These are phyloP conservation scores for Xiphophorus couchianus DNA, from an alignment of 2,113 vertebrate genomes.

Conservation along the genomic window DNA sequence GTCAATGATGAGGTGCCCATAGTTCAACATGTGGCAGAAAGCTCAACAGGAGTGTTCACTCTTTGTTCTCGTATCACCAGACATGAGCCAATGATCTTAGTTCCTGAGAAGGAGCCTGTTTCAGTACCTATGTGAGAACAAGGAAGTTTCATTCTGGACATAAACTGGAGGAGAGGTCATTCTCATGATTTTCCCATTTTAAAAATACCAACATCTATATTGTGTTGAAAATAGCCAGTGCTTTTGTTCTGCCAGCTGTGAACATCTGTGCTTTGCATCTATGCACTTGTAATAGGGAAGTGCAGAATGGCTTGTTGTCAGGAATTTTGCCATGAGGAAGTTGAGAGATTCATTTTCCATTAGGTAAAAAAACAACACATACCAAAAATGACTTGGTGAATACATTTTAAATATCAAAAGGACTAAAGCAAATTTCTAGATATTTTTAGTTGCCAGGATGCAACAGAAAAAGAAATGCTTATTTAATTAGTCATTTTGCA, in stretches of 20 bases:
- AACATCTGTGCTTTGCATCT: slow-evolving; percentile 70
- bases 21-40: slow-evolving; percentile 26
- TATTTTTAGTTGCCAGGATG: not conserved
- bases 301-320: slow-evolving; percentile 21
- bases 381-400: not conserved
- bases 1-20: slow-evolving; percentile 52
- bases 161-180: slow-evolving; percentile 54
- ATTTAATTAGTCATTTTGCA: slow-evolving; percentile 17
- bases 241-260: slow-evolving; percentile 51
- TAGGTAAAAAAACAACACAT: slow-evolving; percentile 4
- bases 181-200: slow-evolving; percentile 54
- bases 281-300: slow-evolving; percentile 13
- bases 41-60: slow-evolving; percentile 32
- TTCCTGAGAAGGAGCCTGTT: slow-evolving; percentile 35
- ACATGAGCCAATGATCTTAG: slow-evolving; percentile 11
- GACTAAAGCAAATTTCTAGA: not conserved
- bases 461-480: not conserved
- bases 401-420: not conserved
- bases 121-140: slow-evolving; percentile 28
- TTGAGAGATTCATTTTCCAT: slow-evolving; percentile 21
- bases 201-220: slow-evolving; percentile 69
- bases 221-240: slow-evolving; percentile 61
- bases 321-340: slow-evolving; percentile 58
- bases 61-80: slow-evolving; percentile 27
- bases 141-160: slow-evolving; percentile 35